Conservation (phyloP, 1,140 invertebrate species). For the Lasaia peninsularis region DNA sequence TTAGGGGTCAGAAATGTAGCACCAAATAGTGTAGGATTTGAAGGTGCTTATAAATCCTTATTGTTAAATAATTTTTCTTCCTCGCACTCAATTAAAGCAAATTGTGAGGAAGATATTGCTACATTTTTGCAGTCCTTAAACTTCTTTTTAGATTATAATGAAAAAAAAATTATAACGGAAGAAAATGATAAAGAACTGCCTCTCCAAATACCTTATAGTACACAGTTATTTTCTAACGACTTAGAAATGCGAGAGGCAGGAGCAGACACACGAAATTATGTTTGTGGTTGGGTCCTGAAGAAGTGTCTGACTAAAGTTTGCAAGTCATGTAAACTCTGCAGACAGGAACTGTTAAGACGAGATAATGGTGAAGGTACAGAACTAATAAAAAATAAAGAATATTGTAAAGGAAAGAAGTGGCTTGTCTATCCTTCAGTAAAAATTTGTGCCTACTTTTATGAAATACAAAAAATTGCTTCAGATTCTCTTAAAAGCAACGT, state of each 20-base stretch:
- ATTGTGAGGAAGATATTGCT: constrained; percentile 33
- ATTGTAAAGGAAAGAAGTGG: constrained; percentile 23
- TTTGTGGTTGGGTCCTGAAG: constrained; percentile 29
- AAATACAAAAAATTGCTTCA: constrained; percentile 20
- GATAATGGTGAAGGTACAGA: constrained; percentile 1
- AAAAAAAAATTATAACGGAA: neutral
- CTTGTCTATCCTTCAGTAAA: constrained; percentile 22
- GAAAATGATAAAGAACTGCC: neutral
- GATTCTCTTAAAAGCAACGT: constrained; percentile 21
- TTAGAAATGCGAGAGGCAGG: neutral
- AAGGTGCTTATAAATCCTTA: constrained; percentile 31
- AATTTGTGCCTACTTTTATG: constrained; percentile 20
- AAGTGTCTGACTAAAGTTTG: constrained; percentile 28
- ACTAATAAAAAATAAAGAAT: constrained; percentile 25
- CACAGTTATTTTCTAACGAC: neutral
- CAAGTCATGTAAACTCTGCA: constrained; percentile 21
- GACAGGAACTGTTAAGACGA: constrained; percentile 8
- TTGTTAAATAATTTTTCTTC: constrained; percentile 28
- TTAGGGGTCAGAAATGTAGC: constrained; percentile 27
- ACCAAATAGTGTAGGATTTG: constrained; percentile 27
- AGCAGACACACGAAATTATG: constrained; percentile 25
- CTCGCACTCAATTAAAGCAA: constrained; percentile 19
- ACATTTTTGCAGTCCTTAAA: constrained; percentile 37
- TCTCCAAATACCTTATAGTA: neutral
- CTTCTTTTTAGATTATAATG: neutral